Evolutionary conservation across 2,797 vertebrate species (phyloP).

Genomic region (Labeo calbasu): DNA sequence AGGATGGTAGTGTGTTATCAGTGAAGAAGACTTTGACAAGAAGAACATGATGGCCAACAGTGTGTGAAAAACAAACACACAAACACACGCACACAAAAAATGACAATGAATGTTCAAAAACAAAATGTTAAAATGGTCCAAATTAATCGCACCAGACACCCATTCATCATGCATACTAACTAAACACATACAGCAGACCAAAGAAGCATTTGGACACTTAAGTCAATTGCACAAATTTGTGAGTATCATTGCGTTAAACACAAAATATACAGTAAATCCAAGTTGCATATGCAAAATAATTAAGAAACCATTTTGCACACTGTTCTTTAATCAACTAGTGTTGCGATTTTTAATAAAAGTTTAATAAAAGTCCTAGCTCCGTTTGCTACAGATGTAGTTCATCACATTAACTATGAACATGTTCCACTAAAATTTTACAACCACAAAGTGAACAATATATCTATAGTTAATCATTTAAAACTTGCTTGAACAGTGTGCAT

Average conservation of each 20-base stretch:
- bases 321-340: background rate
- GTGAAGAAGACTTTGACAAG: slow-evolving; percentile 13
- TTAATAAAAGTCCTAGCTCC: background rate
- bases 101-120: slow-evolving; percentile 25
- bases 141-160: slow-evolving; percentile 45
- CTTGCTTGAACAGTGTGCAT: background rate
- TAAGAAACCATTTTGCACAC: background rate
- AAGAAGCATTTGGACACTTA: slow-evolving; percentile 23
- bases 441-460: background rate
- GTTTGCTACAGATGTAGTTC: background rate
- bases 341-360: background rate
- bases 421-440: background rate
- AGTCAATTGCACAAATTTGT: slow-evolving; percentile 23
- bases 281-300: background rate
- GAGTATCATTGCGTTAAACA: slow-evolving; percentile 52
- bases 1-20: background rate
- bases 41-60: slow-evolving; percentile 13
- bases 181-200: slow-evolving; percentile 47
- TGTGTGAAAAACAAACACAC: slow-evolving; percentile 1
- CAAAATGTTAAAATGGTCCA: slow-evolving; percentile 39
- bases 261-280: slow-evolving; percentile 34
- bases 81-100: slow-evolving; percentile 35
- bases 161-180: slow-evolving; percentile 51
- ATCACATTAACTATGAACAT: background rate
- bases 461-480: background rate